These are phyloP conservation scores for Prionace glauca DNA, from an alignment of 2,797 vertebrate genomes.

Conservation along the genomic window DNA sequence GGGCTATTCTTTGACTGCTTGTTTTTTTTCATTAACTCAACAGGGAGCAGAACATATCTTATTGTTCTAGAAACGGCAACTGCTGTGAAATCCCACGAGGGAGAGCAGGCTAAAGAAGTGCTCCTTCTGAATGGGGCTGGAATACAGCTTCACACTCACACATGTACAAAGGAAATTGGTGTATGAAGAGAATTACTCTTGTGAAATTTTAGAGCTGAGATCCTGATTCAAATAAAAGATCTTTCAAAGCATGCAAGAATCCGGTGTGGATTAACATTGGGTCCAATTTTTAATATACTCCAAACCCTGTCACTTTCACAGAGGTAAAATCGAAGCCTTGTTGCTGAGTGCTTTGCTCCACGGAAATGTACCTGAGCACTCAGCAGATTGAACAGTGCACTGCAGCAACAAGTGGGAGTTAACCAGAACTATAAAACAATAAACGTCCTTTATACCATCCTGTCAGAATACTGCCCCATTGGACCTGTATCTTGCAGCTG, in stretches of 20 bases:
- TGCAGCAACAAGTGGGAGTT: neutral
- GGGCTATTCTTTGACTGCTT: conserved; percentile 24
- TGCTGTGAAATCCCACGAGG: conserved; percentile 36
- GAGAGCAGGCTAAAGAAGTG: neutral
- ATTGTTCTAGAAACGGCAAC: conserved; percentile 27
- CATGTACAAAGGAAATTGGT: neutral
- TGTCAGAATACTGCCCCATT: neutral
- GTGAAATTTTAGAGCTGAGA: neutral
- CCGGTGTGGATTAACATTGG: neutral
- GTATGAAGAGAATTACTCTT: neutral
- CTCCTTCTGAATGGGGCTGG: conserved; percentile 2
- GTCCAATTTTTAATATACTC: neutral
- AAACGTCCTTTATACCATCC: neutral
- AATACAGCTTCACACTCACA: conserved; percentile 21
- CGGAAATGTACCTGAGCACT: neutral
- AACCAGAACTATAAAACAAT: neutral
- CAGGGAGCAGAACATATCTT: neutral
- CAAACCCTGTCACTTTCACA: neutral
- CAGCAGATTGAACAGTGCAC: neutral
- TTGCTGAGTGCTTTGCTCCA: neutral
- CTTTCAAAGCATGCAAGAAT: neutral
- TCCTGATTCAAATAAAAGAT: no score
- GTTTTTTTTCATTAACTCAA: conserved; percentile 27
- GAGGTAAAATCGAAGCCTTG: neutral
- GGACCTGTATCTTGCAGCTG: neutral